These are phyloP conservation scores for Pseudomugil gertrudae DNA, from an alignment of 2,797 vertebrate genomes.

Conservation along the genomic window DNA sequence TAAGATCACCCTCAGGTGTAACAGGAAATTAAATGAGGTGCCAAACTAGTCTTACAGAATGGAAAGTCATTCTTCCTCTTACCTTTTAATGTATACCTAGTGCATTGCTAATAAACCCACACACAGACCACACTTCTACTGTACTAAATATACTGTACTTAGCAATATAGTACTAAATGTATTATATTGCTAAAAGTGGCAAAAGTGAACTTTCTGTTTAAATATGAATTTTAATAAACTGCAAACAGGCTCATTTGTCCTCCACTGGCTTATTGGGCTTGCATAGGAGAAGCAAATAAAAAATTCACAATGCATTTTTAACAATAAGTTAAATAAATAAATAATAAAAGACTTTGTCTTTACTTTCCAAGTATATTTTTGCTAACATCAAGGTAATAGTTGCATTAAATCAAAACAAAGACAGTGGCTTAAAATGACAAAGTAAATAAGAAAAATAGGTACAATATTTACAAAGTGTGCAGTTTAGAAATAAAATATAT, in stretches of 20 bases:
- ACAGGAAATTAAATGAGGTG: constrained; percentile 27
- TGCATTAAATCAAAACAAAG: background rate
- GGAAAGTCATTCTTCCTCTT: constrained; percentile 37
- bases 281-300: constrained; percentile 3
- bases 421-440: background rate
- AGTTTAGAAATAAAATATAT: too few species aligned
- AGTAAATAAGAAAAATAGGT: background rate
- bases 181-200: too few species aligned
- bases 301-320: too few species aligned
- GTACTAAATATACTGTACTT: too few species aligned
- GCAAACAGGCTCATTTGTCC: constrained; percentile 31
- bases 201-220: constrained; percentile 3
- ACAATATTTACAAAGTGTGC: background rate
- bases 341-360: constrained; percentile 21
- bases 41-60: constrained; percentile 30
- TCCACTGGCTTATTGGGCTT: constrained; percentile 18
- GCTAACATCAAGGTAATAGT: background rate
- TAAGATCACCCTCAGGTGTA: constrained; percentile 50
- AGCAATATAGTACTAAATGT: too few species aligned
- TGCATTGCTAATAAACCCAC: constrained; percentile 62
- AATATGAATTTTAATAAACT: constrained; percentile 30
- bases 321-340: too few species aligned
- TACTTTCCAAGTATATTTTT: background rate
- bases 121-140: too few species aligned
- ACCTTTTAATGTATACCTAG: constrained; percentile 62